Conservation (phyloP, 2,888 invertebrate species). For the Pseudococcus longispinus region DNA sequence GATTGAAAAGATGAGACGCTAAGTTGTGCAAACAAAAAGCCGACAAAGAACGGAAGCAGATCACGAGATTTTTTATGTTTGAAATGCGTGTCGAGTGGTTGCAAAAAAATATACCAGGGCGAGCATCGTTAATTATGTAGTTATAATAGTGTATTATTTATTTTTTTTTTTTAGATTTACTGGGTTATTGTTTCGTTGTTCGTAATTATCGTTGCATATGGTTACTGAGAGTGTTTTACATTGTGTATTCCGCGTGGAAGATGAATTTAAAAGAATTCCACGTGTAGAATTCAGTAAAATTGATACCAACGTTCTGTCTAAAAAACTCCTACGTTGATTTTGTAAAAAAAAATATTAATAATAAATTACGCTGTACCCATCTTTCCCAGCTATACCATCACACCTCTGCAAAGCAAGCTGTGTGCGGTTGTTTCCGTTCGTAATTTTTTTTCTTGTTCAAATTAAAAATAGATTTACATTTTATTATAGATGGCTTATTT, state of each 20-base stretch:
- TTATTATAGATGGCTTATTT: neutral
- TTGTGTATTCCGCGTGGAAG: neutral
- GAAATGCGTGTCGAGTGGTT: conserved; percentile 26
- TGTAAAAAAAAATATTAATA: neutral
- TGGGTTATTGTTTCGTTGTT: neutral
- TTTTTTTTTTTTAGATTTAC: neutral
- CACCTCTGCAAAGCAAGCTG: neutral
- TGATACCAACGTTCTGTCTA: neutral
- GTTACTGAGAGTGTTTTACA: neutral
- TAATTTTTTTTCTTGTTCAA: neutral
- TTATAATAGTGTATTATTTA: neutral
- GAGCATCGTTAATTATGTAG: conserved; percentile 15
- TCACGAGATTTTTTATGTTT: conserved; percentile 21
- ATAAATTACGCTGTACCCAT: neutral
- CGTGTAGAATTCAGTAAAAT: neutral
- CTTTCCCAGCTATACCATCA: neutral
- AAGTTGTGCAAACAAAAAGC: conserved; percentile 17
- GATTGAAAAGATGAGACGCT: neutral
- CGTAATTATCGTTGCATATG: neutral
- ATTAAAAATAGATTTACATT: conserved; percentile 1
- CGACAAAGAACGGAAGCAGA: conserved; percentile 29
- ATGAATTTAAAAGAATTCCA: neutral
- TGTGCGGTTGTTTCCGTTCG: neutral
- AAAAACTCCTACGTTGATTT: neutral
- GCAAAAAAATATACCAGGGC: neutral